A percentile compares a stretch with the other conserved stretches of the same genome.
Conservation (phyloP, 2,888 invertebrate genomes). For the Lagria hirta region DNA sequence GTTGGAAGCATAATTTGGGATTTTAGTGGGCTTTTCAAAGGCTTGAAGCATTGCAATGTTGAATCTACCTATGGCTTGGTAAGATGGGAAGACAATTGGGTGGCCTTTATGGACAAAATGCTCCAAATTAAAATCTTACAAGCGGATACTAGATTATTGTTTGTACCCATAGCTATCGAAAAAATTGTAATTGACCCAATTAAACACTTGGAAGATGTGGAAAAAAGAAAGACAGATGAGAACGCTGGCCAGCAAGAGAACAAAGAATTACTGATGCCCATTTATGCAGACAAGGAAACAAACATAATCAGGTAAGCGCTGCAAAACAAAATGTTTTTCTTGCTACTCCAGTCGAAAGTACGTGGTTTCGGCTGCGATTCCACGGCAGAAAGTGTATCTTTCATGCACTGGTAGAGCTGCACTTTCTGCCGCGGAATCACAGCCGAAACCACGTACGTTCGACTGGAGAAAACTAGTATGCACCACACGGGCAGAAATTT, state of each 20-base stretch:
- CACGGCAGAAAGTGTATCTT: no score
- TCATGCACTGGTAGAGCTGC: no score
- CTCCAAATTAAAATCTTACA: slow-evolving; percentile 72
- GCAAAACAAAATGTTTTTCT: not conserved
- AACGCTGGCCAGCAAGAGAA: no score
- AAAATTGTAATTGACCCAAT: slow-evolving; percentile 55
- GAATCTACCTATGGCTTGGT: slow-evolving; percentile 42
- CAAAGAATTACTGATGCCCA: slow-evolving; percentile 3
- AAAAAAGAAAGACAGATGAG: slow-evolving; percentile 6
- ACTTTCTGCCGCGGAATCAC: no score
- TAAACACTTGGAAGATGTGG: slow-evolving; percentile 42
- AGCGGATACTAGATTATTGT: slow-evolving; percentile 57
- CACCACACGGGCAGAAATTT: no score
- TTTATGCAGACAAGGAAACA: slow-evolving; percentile 12
- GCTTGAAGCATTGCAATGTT: slow-evolving; percentile 35
- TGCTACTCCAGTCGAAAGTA: no score
- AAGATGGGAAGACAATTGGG: slow-evolving; percentile 65
- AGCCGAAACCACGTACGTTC: no score
- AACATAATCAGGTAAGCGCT: slow-evolving; percentile 14
- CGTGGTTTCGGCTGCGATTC: no score
- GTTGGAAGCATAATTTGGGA: slow-evolving; percentile 5
- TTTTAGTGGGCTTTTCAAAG: slow-evolving; percentile 38
- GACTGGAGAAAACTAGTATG: not conserved
- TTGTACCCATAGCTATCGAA: slow-evolving; percentile 64
- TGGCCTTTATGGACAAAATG: slow-evolving; percentile 84